Evolutionary conservation across 2,888 invertebrate species (phyloP), one percentile per base, ranked within the genome.

Genomic region (Ctena decussata): DNA sequence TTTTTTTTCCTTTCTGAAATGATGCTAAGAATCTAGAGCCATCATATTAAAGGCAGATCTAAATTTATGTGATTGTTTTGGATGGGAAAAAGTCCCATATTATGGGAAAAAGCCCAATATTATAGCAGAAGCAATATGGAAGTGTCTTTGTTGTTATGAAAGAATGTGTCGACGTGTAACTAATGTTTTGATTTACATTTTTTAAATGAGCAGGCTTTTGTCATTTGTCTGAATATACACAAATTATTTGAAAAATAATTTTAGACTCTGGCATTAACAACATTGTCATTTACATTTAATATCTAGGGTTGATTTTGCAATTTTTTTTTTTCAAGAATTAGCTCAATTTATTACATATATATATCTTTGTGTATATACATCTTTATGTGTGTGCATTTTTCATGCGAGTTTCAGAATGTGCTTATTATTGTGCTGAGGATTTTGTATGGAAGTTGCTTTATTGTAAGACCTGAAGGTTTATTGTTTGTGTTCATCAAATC

Each of bases 161-260:
- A 46, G 46, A 30, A 57, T 57, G 57, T 57, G 57, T 21, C 46
- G 12, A 53, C 5, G n/a, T 53, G 53, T n/a, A n/a, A n/a, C n/a
- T n/a, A n/a, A n/a, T n/a, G 53, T 53, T 57, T 57, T 57, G 57
- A 57, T 57, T 57, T 30, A 30, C 27, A 57, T n/a, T 57, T 57
- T 44, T 57, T 57, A 24, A 57, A 24, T 57, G 30, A 57, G 57
- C 57, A 27, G 57, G 57, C 57, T 57, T 57, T 57, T 57, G 57
- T 57, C 57, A 27, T 30, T 46, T 57, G 57, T 57, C 57, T 57
- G 27, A 57, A 57, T 57, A 57, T 57, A 57, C 57, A 57, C 57
- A 57, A 57, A 57, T 24, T 57, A 15, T 57, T 57, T 57, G 46
- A 57, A 57, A 5, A 12, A 27, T 57, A 24, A 57, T 57, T 57